Conservation (phyloP, 2,888 invertebrate species). For the Yponomeuta malinellus region DNA sequence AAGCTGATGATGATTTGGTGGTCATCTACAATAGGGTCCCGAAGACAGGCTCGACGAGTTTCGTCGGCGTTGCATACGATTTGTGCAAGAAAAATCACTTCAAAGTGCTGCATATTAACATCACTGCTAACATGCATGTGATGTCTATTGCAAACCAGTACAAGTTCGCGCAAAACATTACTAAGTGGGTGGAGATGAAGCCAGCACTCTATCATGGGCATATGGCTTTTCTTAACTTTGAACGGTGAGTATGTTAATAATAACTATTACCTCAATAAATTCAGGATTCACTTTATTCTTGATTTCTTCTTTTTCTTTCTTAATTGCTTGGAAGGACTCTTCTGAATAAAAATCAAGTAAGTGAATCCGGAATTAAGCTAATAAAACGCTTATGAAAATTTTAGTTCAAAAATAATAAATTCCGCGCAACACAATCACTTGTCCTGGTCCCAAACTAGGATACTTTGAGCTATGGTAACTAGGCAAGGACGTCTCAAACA, state of each 20-base stretch:
- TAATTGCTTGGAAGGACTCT: too few species aligned
- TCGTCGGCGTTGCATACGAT: slow-evolving; percentile 93
- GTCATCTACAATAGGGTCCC: slow-evolving; percentile 97
- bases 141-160: slow-evolving; percentile 94
- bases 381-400: too few species aligned
- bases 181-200: slow-evolving; percentile 90
- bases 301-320: too few species aligned
- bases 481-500: too few species aligned
- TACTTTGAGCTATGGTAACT: too few species aligned
- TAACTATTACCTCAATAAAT: not conserved
- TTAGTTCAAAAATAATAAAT: too few species aligned
- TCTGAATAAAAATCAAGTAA: too few species aligned
- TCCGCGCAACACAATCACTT: too few species aligned
- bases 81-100: slow-evolving; percentile 83
- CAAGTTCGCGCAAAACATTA: slow-evolving; percentile 92
- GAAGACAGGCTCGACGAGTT: slow-evolving; percentile 97
- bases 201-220: slow-evolving; percentile 99
- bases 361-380: too few species aligned
- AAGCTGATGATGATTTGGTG: slow-evolving; percentile 80
- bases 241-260: slow-evolving; percentile 78
- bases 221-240: slow-evolving; percentile 96
- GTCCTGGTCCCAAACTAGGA: too few species aligned
- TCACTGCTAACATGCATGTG: slow-evolving; percentile 96
- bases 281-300: not conserved
- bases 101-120: slow-evolving; percentile 91